Conservation (phyloP, 2,797 vertebrate genomes). For the Micropoecilia bifurca region DNA sequence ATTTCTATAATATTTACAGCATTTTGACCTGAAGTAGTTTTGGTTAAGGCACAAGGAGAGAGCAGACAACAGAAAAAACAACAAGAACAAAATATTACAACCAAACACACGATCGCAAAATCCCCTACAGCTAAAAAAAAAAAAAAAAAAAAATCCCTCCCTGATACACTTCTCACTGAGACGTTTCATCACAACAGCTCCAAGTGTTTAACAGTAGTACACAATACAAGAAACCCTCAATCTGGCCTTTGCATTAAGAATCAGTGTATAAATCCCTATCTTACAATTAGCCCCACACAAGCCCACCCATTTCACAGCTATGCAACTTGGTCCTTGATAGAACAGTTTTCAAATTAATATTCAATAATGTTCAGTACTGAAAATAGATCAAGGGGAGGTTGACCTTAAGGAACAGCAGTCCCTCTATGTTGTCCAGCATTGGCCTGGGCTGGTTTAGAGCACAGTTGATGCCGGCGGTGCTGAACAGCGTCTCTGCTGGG, state of each 20-base stretch:
- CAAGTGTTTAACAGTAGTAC: slow-evolving; percentile 86
- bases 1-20: slow-evolving; percentile 87
- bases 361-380: slow-evolving; percentile 89
- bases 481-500: slow-evolving; percentile 94
- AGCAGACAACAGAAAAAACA: slow-evolving; percentile 61
- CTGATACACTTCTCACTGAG: slow-evolving; percentile 83
- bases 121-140: slow-evolving; percentile 79
- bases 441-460: slow-evolving; percentile 90
- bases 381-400: slow-evolving; percentile 98
- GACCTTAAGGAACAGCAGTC: slow-evolving; percentile 97
- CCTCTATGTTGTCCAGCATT: slow-evolving; percentile 94
- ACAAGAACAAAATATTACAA: slow-evolving; percentile 58
- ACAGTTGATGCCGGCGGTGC: slow-evolving; percentile 89
- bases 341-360: slow-evolving; percentile 73
- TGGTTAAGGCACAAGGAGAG: slow-evolving; percentile 98
- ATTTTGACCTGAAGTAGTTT: slow-evolving; percentile 94
- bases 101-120: slow-evolving; percentile 78
- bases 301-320: slow-evolving; percentile 77
- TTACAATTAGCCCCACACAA: slow-evolving; percentile 67
- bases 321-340: slow-evolving; percentile 78
- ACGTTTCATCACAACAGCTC: slow-evolving; percentile 74
- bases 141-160: slow-evolving; percentile 60
- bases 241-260: slow-evolving; percentile 75
- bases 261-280: slow-evolving; percentile 75
- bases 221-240: slow-evolving; percentile 73